These are phyloP conservation scores for Delia radicum DNA, from an alignment of 1,140 invertebrate species.

Conservation along the genomic window DNA sequence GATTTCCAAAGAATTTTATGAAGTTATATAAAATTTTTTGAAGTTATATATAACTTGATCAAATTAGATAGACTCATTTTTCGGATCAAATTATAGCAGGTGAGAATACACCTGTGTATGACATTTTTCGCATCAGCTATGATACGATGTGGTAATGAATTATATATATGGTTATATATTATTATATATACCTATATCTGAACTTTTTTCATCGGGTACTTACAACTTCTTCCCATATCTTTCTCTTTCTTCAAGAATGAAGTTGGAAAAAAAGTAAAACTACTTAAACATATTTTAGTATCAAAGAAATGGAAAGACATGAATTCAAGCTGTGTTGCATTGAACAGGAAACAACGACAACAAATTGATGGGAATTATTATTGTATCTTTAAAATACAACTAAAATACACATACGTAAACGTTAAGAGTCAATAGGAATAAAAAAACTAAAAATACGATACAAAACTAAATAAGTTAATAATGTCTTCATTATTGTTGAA, in stretches of 20 bases:
- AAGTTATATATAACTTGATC: no score
- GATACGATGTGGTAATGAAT: no score
- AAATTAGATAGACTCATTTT: no score
- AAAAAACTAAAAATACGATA: background rate
- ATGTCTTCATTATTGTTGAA: conserved; percentile 55
- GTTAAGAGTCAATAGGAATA: background rate
- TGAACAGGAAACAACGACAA: conserved; percentile 12
- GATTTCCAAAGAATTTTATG: no score
- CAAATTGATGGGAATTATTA: conserved; percentile 7
- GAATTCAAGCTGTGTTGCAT: conserved; percentile 12
- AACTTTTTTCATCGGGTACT: no score
- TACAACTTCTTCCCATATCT: background rate
- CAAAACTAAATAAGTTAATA: conserved; percentile 45
- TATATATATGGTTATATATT: no score
- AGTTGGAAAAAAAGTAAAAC: conserved; percentile 5
- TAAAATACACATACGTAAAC: background rate
- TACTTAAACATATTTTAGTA: background rate
- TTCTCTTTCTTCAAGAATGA: background rate
- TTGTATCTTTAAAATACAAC: background rate
- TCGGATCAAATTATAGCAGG: no score
- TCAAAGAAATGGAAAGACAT: background rate
- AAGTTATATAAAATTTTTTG: no score
- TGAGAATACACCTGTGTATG: no score
- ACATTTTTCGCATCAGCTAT: no score
- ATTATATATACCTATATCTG: no score